These are phyloP conservation scores for Caenorhabditis afra DNA, from an alignment of 2,888 invertebrate genomes.

Conservation along the genomic window DNA sequence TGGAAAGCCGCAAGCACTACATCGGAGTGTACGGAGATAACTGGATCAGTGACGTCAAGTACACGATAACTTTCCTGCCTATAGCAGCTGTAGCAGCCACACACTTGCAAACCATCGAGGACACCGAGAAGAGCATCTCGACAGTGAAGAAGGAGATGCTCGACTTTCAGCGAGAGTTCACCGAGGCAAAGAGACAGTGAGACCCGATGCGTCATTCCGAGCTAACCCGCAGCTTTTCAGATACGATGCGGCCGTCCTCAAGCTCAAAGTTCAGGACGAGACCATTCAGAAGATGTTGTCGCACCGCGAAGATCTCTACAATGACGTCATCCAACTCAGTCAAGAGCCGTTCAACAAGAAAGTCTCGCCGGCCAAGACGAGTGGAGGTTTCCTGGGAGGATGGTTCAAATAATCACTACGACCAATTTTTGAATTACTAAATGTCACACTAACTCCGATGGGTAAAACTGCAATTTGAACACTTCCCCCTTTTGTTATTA, in stretches of 20 bases:
- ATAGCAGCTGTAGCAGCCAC: conserved; percentile 59
- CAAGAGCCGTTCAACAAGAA: conserved; percentile 55
- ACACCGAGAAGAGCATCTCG: conserved; percentile 65
- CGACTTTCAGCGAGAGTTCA: conserved; percentile 78
- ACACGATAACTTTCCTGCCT: conserved; percentile 76
- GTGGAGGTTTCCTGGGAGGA: conserved; percentile 64
- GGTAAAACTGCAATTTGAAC: conserved; percentile 1
- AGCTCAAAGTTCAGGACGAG: conserved; percentile 77
- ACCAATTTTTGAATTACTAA: background rate
- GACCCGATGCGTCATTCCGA: conserved; percentile 3
- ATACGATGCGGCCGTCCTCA: conserved; percentile 73
- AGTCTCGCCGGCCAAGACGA: conserved; percentile 58
- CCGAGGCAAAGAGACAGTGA: conserved; percentile 76
- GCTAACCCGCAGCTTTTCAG: conserved; percentile 45
- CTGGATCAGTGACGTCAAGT: conserved; percentile 79
- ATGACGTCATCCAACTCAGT: conserved; percentile 60
- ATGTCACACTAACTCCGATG: conserved; percentile 3
- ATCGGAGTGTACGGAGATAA: conserved; percentile 81
- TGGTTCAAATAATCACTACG: conserved; percentile 54
- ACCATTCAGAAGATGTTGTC: conserved; percentile 69
- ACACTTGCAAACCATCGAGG: conserved; percentile 63
- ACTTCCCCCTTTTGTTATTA: background rate
- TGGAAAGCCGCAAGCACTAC: conserved; percentile 77
- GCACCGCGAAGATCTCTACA: conserved; percentile 75
- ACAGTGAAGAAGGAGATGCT: conserved; percentile 78